A percentile compares a stretch with the other conserved stretches of the same genome.
Evolutionary conservation across 2,888 invertebrate species (phyloP).

Genomic region (Hesperia comma): DNA sequence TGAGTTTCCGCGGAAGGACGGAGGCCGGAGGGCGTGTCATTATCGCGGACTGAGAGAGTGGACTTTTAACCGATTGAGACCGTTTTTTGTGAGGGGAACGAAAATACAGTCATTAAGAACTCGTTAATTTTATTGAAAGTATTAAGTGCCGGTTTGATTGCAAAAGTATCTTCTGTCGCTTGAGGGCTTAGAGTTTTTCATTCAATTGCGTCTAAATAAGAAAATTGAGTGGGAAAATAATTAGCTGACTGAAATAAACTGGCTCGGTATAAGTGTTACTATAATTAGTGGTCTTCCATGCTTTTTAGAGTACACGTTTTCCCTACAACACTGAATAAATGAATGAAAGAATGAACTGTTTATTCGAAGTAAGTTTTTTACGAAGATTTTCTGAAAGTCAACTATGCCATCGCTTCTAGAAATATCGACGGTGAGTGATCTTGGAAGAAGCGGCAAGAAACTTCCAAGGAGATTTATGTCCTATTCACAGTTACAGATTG

Average conservation of each 20-base stretch:
- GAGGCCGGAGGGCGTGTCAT: constrained; percentile 13
- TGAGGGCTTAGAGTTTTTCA: not conserved
- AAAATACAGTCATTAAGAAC: not conserved
- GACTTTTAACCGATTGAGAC: constrained; percentile 6
- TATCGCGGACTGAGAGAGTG: constrained; percentile 6
- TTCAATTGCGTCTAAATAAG: not conserved
- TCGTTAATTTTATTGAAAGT: constrained; percentile 9
- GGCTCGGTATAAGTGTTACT: no score
- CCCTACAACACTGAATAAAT: no score
- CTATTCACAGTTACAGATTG: no score
- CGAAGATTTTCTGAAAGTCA: no score
- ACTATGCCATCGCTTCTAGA: no score
- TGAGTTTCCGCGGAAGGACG: constrained; percentile 25
- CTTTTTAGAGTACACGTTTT: no score
- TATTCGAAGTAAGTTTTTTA: no score
- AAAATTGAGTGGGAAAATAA: not conserved
- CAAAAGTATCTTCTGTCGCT: not conserved
- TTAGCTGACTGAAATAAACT: not conserved
- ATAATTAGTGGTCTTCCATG: no score
- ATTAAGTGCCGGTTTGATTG: not conserved
- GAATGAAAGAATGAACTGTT: no score
- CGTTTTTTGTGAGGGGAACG: constrained; percentile 1
- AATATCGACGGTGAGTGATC: no score
- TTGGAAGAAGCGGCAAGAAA: no score
- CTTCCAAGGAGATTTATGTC: no score